Base-by-base conservation (phyloP, 2,888 invertebrate species). In the Heliothis peltigera region DNA sequence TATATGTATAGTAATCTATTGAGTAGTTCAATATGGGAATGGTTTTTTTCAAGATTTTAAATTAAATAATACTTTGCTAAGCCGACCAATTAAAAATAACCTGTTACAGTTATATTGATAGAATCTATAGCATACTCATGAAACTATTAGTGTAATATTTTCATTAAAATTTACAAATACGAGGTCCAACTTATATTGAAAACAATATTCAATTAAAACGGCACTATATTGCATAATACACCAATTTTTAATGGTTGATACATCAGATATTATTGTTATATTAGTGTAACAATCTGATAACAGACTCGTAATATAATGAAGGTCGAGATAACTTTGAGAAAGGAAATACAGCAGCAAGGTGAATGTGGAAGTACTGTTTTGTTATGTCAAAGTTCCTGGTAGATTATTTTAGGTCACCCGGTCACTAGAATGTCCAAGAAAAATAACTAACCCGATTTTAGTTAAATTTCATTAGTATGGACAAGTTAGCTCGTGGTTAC, bases 221-320 rank as follows among this genome's bases (percentile, higher is more conserved):
- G 62, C 73, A 66, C 17, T 59, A n/a, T 47, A 43, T 15, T 61
- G 56, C 35, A 46, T 4, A 52, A 21, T 64, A 58, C n/a, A 18
- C 6, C 10, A 64, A 75, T 46, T 61, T 60, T 59, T 58, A 43
- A 49, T 4, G 55, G 54, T 10, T 42, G 71, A 75, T 72, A 63
- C 54, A 61, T 65, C 51, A 44, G 77, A 79, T 79, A 79, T 68
- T 58, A 70, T 72, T 77, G 62, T 75, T 69, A 44, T 53, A 55
- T 54, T 67, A 60, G 32, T 63, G 56, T 68, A 21, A 68, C 66
- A 64, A 80, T 80, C 80, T 66, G 81, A 80, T 80, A 70, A 70
- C 55, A 8, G 19, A 61, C 46, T 78, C 66, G 66, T 80, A 79
- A 79, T 77, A 75, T 17, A 17, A 48, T 25, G 77, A 75, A 80